Percentiles rank a stretch among this genome's conserved stretches.
phyloP scores from a whole-genome alignment of 2,113 vertebrate species.

The Carlito syrichta region DNA sequence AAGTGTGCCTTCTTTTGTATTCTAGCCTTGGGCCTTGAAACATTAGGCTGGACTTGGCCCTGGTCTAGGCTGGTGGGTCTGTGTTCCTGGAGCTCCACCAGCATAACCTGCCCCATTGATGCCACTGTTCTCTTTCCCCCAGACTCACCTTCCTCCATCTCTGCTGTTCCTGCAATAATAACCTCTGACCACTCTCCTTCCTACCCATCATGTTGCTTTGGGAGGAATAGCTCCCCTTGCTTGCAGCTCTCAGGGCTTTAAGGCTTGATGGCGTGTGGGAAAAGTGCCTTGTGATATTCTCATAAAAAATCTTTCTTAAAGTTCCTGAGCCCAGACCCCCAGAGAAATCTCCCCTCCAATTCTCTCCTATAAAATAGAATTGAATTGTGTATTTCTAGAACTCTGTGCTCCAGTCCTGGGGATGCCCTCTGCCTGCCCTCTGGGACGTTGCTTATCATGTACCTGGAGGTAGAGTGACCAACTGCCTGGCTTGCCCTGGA shows the following conservation, averaged over 20 bases:
- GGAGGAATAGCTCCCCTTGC: not conserved
- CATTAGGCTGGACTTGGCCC: not conserved
- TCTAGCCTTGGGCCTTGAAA: not conserved
- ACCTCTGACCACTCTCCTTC: not conserved
- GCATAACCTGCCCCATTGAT: rapidly evolving
- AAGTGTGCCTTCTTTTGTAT: not conserved
- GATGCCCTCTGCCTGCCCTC: no score
- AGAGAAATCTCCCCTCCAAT: no score
- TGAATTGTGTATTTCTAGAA: not conserved
- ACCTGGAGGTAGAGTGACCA: not conserved
- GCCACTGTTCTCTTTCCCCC: rapidly evolving
- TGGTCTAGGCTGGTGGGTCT: not conserved
- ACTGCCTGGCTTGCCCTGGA: not conserved
- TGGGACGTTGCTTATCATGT: not conserved
- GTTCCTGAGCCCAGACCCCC: not conserved
- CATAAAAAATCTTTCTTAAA: not conserved
- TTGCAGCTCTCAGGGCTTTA: not conserved
- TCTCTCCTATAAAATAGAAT: not conserved
- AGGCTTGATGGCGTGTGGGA: not conserved
- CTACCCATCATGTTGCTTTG: not conserved
- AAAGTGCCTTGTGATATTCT: not conserved
- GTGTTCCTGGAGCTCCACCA: not conserved
- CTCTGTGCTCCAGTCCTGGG: not conserved
- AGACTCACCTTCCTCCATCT: not conserved
- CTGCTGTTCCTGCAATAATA: rapidly evolving